phyloP scores from a whole-genome alignment of 2,797 vertebrate species.

The Remorina albescens region DNA sequence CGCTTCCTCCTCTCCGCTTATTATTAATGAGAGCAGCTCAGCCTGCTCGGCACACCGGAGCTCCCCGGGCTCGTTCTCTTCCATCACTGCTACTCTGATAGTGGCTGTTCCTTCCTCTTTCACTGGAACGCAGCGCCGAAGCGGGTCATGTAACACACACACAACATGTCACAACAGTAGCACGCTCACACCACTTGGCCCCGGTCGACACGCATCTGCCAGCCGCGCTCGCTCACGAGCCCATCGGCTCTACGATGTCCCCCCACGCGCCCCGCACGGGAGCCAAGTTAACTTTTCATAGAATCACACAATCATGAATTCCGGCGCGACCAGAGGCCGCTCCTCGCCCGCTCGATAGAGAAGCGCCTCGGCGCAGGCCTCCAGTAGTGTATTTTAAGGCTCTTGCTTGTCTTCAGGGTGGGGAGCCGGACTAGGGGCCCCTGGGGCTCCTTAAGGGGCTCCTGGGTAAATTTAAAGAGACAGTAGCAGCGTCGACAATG shows the following conservation, averaged over 20 bases:
- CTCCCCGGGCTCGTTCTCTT: slow-evolving; percentile 78
- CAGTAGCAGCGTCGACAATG: slow-evolving; percentile 85
- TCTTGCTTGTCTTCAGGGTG: slow-evolving; percentile 92
- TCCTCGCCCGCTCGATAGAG: slow-evolving; percentile 48
- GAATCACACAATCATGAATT: slow-evolving; percentile 47
- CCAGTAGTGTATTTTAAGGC: slow-evolving; percentile 83
- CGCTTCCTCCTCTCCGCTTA: slow-evolving; percentile 84
- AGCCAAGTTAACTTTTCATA: slow-evolving; percentile 86
- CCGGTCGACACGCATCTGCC: slow-evolving; percentile 73
- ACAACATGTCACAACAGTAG: slow-evolving; percentile 48
- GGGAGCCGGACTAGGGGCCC: slow-evolving; percentile 95
- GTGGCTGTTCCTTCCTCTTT: slow-evolving; percentile 60
- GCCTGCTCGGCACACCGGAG: slow-evolving; percentile 79
- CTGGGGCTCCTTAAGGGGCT: slow-evolving; percentile 99
- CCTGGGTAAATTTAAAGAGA: slow-evolving; percentile 99
- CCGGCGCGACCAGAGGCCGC: slow-evolving; percentile 13
- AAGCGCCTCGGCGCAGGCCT: slow-evolving; percentile 74
- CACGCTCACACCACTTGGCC: slow-evolving; percentile 50
- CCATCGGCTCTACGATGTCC: slow-evolving; percentile 63
- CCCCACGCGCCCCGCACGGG: slow-evolving; percentile 69
- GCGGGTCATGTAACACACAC: slow-evolving; percentile 63
- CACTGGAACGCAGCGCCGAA: slow-evolving; percentile 45
- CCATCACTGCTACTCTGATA: slow-evolving; percentile 76
- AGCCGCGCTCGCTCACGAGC: slow-evolving; percentile 60
- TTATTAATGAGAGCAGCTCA: slow-evolving; percentile 85